phyloP scores from a whole-genome alignment of 2,888 invertebrate genomes.

The Euplagia quadripunctaria region DNA sequence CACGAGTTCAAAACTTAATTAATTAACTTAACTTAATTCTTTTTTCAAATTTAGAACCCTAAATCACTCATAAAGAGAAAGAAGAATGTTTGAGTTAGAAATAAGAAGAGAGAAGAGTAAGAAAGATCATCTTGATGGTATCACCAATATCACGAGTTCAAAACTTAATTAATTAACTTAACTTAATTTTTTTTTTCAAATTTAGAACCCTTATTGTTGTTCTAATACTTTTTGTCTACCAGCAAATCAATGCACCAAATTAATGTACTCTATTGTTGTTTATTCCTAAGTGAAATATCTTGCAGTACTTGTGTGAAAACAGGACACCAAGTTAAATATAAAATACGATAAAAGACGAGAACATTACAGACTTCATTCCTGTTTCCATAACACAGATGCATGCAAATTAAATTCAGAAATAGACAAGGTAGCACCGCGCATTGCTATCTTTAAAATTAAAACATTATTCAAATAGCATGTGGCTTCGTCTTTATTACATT shows the following conservation, averaged over 20 bases:
- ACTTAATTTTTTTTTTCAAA: too few relatives aligned
- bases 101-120: too few relatives aligned
- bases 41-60: too few relatives aligned
- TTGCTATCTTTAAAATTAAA: background rate
- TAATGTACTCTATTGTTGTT: background rate
- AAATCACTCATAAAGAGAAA: too few relatives aligned
- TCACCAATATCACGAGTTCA: too few relatives aligned
- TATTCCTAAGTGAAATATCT: background rate
- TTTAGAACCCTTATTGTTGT: background rate
- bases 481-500: background rate
- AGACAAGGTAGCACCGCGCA: background rate
- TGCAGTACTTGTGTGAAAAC: background rate
- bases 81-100: too few relatives aligned
- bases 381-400: slow-evolving; percentile 39
- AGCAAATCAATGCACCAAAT: background rate
- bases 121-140: too few relatives aligned
- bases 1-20: too few relatives aligned
- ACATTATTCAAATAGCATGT: background rate
- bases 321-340: background rate
- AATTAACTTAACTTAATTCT: too few relatives aligned
- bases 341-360: slow-evolving; percentile 16
- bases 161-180: too few relatives aligned
- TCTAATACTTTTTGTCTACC: background rate
- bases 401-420: slow-evolving; percentile 29
- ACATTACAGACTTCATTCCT: slow-evolving; percentile 17